phyloP scores from a whole-genome alignment of 2,888 invertebrate species.

The Nezara viridula region DNA sequence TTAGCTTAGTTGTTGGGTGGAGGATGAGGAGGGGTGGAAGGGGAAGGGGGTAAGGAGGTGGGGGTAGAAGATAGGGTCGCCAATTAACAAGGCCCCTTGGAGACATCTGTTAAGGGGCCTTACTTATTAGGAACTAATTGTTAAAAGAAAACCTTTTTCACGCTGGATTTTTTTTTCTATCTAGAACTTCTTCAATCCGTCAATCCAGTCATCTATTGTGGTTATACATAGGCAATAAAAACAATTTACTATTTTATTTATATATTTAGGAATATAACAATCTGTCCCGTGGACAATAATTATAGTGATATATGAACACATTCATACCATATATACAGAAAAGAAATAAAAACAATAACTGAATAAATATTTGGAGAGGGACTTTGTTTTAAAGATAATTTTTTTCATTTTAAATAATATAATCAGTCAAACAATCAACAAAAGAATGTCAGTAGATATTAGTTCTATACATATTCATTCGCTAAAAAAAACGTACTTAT shows the following conservation, averaged over 20 bases:
- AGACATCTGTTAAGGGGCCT: neutral
- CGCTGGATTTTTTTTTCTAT: neutral
- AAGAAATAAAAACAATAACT: neutral
- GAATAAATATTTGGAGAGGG: neutral
- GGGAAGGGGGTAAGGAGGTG: neutral
- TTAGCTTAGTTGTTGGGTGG: conserved; percentile 22
- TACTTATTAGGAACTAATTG: neutral
- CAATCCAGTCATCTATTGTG: neutral
- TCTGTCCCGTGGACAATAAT: no score
- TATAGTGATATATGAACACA: no score
- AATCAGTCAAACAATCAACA: no score
- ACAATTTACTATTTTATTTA: no score
- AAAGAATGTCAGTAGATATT: no score
- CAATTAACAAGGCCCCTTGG: neutral
- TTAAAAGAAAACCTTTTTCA: neutral
- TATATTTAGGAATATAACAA: no score
- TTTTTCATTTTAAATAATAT: no score
- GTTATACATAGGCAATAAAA: no score
- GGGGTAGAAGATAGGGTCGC: neutral
- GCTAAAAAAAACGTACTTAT: no score
- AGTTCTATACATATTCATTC: no score
- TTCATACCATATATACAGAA: no score
- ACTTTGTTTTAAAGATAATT: neutral
- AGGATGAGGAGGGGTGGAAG: neutral
- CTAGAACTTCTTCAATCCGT: neutral